These are phyloP conservation scores for Caenorhabditis doughertyi DNA, from an alignment of 2,888 invertebrate species.

Conservation along the genomic window DNA sequence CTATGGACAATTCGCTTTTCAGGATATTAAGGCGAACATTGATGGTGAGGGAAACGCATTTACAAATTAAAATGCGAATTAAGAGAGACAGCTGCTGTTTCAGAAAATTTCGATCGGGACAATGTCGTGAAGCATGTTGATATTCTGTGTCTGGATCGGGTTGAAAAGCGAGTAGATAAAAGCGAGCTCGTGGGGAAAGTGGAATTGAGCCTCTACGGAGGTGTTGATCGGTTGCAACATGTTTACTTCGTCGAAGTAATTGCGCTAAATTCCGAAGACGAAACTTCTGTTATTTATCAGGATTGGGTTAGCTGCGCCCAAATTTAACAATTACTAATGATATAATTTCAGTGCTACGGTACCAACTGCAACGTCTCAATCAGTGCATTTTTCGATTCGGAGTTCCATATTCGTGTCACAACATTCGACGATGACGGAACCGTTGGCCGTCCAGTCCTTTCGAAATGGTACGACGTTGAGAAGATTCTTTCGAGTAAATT, in stretches of 20 bases:
- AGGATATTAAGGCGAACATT: conserved; percentile 28
- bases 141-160: conserved; percentile 27
- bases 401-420: conserved; percentile 38
- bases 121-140: conserved; percentile 22
- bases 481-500: not conserved
- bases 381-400: not conserved
- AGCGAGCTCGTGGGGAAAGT: conserved; percentile 16
- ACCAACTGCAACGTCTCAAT: conserved; percentile 35
- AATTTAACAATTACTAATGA: too few species aligned
- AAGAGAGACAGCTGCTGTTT: too few species aligned
- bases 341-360: conserved; percentile 45
- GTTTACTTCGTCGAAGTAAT: conserved; percentile 35
- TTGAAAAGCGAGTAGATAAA: too few species aligned
- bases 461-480: conserved; percentile 34
- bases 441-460: conserved; percentile 9
- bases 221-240: not conserved
- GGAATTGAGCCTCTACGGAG: not conserved
- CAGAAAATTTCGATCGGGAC: not conserved
- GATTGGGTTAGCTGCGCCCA: conserved; percentile 19
- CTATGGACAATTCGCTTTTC: conserved; percentile 61
- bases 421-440: conserved; percentile 27
- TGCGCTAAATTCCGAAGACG: not conserved
- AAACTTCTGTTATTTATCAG: conserved; percentile 1
- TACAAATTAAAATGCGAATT: not conserved
- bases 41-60: conserved; percentile 11